These are phyloP conservation scores for Meloidogyne hapla DNA, from an alignment of 1,140 invertebrate genomes.

Conservation along the genomic window DNA sequence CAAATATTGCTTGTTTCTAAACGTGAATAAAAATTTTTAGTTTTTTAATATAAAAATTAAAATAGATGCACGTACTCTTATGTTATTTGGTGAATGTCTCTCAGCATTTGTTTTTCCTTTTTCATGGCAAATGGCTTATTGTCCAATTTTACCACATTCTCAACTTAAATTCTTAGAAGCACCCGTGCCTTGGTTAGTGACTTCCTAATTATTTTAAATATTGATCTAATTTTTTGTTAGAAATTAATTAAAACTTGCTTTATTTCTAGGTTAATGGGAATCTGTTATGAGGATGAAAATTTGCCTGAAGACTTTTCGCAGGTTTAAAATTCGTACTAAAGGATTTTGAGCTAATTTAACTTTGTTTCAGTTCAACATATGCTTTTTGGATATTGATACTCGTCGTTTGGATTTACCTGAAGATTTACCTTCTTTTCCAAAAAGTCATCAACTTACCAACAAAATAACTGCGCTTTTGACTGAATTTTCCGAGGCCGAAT, in stretches of 20 bases:
- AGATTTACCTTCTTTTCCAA: conserved; percentile 87
- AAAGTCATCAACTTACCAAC: conserved; percentile 75
- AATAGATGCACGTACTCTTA: conserved; percentile 70
- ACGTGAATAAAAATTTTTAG: conserved; percentile 68
- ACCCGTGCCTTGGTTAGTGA: conserved; percentile 98
- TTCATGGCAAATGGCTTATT: conserved; percentile 96
- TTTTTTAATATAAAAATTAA: not conserved
- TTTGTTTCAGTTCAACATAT: conserved; percentile 75
- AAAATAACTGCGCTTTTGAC: conserved; percentile 29
- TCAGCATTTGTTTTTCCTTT: conserved; percentile 88
- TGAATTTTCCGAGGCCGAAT: not conserved
- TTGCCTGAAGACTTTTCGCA: not conserved
- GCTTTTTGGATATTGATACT: conserved; percentile 92
- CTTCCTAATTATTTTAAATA: no score
- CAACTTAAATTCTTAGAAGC: conserved; percentile 95
- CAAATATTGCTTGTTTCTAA: conserved; percentile 88
- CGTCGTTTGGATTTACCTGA: conserved; percentile 87
- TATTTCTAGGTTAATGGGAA: not conserved
- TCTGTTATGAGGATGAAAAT: not conserved
- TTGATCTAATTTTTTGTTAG: no score
- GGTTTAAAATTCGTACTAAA: not conserved
- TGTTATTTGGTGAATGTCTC: conserved; percentile 92
- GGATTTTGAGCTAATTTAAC: not conserved
- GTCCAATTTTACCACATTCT: conserved; percentile 91
- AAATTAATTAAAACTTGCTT: no score